A percentile compares a stretch with the other conserved stretches of the same genome.
phyloP scores from a whole-genome alignment of 2,888 invertebrate species.

The Acronicta aceris region DNA sequence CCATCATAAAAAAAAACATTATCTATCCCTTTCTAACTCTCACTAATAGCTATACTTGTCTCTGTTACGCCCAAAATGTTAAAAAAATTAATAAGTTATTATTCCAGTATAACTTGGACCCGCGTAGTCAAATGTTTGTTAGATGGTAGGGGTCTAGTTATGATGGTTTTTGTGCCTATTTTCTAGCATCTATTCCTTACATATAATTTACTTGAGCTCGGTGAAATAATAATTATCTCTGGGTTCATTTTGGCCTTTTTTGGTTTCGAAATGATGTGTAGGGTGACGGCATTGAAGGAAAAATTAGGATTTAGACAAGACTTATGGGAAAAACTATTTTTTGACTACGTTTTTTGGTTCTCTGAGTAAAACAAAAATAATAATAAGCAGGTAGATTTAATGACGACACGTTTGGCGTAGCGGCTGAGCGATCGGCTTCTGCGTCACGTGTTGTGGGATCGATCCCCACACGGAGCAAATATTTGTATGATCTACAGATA shows the following conservation, averaged over 20 bases:
- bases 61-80: conserved; percentile 65
- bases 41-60: conserved; percentile 68
- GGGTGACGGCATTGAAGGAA: conserved; percentile 56
- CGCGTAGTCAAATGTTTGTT: not conserved
- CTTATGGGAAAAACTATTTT: too few relatives aligned
- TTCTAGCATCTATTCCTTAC: conserved; percentile 49
- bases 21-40: conserved; percentile 65
- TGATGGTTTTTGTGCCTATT: conserved; percentile 39
- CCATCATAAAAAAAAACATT: conserved; percentile 66
- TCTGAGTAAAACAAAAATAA: too few relatives aligned
- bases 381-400: too few relatives aligned
- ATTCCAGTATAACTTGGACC: conserved; percentile 64
- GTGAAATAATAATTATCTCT: conserved; percentile 85
- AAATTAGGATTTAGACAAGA: not conserved
- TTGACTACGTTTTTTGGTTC: too few relatives aligned
- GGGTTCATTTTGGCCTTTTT: conserved; percentile 70
- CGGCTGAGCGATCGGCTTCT: too few relatives aligned
- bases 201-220: conserved; percentile 79
- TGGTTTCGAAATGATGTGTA: conserved; percentile 68
- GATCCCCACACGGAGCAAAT: too few relatives aligned
- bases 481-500: too few relatives aligned
- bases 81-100: conserved; percentile 76
- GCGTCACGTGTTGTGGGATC: too few relatives aligned
- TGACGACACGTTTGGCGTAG: too few relatives aligned
- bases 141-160: not conserved